Percentiles rank a stretch among this genome's conserved stretches.
phyloP scores from a whole-genome alignment of 2,797 vertebrate species.

The Phrynocephalus vlangalii region DNA sequence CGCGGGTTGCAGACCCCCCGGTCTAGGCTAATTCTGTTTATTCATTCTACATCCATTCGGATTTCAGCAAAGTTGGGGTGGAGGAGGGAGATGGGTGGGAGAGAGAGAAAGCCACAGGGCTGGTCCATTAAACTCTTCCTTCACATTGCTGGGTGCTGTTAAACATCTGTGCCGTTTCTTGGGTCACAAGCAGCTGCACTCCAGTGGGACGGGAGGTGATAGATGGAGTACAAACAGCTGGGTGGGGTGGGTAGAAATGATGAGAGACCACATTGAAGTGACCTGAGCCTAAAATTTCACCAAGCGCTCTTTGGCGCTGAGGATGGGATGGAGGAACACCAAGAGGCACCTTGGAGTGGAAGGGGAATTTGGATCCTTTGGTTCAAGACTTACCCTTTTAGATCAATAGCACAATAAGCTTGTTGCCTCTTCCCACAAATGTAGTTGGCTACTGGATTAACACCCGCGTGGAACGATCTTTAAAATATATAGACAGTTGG shows the following conservation, averaged over 20 bases:
- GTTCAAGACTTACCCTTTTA: too few species aligned
- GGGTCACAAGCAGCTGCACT: constrained; percentile 28
- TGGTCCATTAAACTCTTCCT: constrained; percentile 19
- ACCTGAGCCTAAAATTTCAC: constrained; percentile 19
- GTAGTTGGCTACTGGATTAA: too few species aligned
- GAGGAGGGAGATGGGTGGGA: too few species aligned
- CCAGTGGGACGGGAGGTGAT: constrained; percentile 41
- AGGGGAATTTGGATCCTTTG: too few species aligned
- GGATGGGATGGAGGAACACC: neutral
- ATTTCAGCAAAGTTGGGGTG: neutral
- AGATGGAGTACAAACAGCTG: constrained; percentile 55
- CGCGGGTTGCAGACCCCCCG: too few species aligned
- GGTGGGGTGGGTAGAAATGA: constrained; percentile 61
- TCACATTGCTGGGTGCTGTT: constrained; percentile 29
- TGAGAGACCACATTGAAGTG: constrained; percentile 42
- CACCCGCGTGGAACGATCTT: too few species aligned
- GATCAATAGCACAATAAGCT: too few species aligned
- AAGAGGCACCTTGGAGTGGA: too few species aligned
- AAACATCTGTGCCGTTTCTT: constrained; percentile 45
- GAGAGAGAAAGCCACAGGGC: neutral
- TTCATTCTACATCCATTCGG: neutral
- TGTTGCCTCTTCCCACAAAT: too few species aligned
- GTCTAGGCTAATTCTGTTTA: neutral
- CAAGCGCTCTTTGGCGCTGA: constrained; percentile 33
- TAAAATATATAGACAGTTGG: too few species aligned